phyloP scores from a whole-genome alignment of 2,888 invertebrate genomes.

The Lepidocyrtinus sp. region DNA sequence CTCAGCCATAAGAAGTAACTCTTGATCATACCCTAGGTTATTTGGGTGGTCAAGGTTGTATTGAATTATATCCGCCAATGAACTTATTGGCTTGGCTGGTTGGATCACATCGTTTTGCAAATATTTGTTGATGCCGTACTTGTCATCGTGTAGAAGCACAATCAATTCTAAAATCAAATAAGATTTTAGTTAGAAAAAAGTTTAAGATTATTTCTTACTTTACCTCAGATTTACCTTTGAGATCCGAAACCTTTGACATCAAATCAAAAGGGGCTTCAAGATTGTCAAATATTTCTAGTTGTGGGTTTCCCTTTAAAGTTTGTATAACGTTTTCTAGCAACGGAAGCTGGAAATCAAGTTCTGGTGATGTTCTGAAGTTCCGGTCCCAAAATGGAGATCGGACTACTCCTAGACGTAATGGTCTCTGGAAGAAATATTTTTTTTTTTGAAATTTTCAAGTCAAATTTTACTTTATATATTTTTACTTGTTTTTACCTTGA shows the following conservation, averaged over 20 bases:
- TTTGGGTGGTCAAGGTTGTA: constrained; percentile 50
- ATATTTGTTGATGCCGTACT: constrained; percentile 52
- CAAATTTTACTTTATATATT: background rate
- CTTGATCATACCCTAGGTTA: constrained; percentile 54
- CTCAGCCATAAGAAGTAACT: constrained; percentile 34
- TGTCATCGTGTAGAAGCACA: constrained; percentile 55
- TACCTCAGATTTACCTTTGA: constrained; percentile 13
- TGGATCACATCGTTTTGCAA: constrained; percentile 21
- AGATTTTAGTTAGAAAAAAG: background rate
- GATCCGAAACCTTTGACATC: background rate
- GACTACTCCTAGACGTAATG: constrained; percentile 38
- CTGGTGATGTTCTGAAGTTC: background rate
- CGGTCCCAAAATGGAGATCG: constrained; percentile 46
- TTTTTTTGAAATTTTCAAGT: background rate
- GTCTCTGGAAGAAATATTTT: constrained; percentile 11
- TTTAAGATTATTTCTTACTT: background rate
- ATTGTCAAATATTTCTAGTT: constrained; percentile 7
- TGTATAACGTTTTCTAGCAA: constrained; percentile 1
- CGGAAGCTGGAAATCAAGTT: constrained; percentile 21
- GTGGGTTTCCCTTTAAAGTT: background rate
- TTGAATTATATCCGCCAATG: constrained; percentile 54
- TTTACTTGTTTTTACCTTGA: background rate
- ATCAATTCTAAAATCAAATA: constrained; percentile 34
- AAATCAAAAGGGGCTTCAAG: background rate
- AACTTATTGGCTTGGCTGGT: constrained; percentile 6